Percentiles rank a stretch among this genome's conserved stretches.
Evolutionary conservation across 2,113 vertebrate species (phyloP).

Genomic region (Salvelinus sp.): DNA sequence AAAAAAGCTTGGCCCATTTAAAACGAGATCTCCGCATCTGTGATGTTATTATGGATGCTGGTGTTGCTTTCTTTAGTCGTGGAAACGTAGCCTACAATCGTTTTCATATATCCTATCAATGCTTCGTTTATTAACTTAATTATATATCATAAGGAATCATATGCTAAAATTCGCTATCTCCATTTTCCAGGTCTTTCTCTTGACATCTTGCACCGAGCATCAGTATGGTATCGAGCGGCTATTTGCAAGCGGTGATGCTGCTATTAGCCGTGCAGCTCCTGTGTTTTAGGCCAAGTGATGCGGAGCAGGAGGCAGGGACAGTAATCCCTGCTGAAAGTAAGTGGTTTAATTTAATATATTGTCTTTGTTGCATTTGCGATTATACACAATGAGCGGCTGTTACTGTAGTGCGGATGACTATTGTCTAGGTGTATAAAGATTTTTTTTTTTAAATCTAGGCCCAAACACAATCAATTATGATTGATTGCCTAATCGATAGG

Average conservation of each 20-base stretch:
- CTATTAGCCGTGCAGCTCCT: conserved; percentile 70
- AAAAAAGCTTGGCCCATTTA: too few relatives aligned
- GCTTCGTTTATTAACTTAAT: neutral
- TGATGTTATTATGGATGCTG: neutral
- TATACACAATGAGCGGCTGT: too few relatives aligned
- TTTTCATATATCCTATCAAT: neutral
- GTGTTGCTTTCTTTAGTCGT: neutral
- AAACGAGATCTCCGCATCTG: neutral
- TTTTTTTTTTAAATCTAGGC: too few relatives aligned
- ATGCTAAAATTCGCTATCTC: neutral
- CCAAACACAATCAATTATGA: too few relatives aligned
- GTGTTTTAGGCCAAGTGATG: conserved; percentile 57
- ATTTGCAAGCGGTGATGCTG: conserved; percentile 61
- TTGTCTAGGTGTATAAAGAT: too few relatives aligned
- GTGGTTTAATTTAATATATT: conserved; percentile 51
- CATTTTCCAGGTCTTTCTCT: conserved; percentile 4
- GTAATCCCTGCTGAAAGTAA: conserved; percentile 91
- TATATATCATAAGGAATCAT: neutral
- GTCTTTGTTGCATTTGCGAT: neutral
- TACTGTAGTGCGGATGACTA: too few relatives aligned
- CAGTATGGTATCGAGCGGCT: conserved; percentile 64
- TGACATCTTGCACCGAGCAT: neutral
- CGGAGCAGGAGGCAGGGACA: conserved; percentile 79
- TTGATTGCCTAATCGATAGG: too few relatives aligned
- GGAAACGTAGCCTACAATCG: neutral